These are phyloP conservation scores for Arvicanthis niloticus DNA, from an alignment of 2,113 vertebrate species.

Conservation along the genomic window DNA sequence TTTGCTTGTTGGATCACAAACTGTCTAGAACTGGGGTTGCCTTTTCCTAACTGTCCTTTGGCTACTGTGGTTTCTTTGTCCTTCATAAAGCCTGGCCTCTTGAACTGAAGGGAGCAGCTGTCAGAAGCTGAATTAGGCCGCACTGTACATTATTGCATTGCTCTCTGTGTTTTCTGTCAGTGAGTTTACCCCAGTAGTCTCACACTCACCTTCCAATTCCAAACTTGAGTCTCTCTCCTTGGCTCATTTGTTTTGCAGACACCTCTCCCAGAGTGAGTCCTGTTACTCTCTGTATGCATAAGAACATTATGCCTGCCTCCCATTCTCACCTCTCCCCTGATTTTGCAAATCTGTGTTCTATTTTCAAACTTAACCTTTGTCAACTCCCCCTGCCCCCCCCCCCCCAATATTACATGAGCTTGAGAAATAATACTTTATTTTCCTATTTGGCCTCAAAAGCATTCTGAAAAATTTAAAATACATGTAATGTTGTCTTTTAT, in stretches of 20 bases:
- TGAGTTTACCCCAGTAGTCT: neutral
- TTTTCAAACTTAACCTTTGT: constrained; percentile 14
- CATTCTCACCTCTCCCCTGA: neutral
- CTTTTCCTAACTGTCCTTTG: neutral
- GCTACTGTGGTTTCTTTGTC: neutral
- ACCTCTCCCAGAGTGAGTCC: neutral
- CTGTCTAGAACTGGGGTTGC: neutral
- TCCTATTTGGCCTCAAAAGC: constrained; percentile 33
- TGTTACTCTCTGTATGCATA: neutral
- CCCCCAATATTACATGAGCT: neutral
- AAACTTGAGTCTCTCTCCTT: neutral
- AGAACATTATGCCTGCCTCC: neutral
- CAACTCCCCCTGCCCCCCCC: neutral
- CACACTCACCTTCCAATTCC: neutral
- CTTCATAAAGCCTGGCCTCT: neutral
- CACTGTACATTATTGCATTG: neutral
- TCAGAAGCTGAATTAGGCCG: neutral
- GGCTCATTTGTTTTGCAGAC: neutral
- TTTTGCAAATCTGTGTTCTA: neutral
- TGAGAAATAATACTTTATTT: constrained; percentile 40
- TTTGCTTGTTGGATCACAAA: neutral
- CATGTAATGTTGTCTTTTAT: neutral
- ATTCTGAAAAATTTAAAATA: neutral
- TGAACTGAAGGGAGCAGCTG: neutral
- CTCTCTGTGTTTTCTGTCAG: neutral